phyloP scores from a whole-genome alignment of 2,797 vertebrate species.

The Phalloptychus januarius region DNA sequence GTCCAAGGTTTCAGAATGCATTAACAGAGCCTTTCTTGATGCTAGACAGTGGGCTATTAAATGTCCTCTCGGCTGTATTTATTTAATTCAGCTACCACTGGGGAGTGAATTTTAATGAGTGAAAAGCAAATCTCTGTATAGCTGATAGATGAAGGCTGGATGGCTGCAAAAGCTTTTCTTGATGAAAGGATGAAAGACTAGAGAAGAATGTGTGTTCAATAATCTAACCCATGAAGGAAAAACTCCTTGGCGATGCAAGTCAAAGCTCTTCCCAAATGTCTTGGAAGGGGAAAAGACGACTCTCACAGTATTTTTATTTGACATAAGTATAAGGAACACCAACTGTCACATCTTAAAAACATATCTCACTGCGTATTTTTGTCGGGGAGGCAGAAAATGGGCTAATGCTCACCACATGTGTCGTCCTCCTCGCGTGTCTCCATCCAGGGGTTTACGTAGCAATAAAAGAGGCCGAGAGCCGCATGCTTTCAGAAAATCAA shows the following conservation, averaged over 20 bases:
- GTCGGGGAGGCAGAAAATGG: slow-evolving; percentile 47
- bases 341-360: slow-evolving; percentile 60
- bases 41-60: slow-evolving; percentile 48
- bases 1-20: slow-evolving; percentile 63
- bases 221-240: slow-evolving; percentile 19
- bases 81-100: slow-evolving; percentile 44
- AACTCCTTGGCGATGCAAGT: slow-evolving; percentile 25
- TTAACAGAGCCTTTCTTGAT: slow-evolving; percentile 55
- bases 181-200: slow-evolving; percentile 38
- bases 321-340: slow-evolving; percentile 35
- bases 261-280: slow-evolving; percentile 34
- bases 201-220: slow-evolving; percentile 43
- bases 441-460: slow-evolving; percentile 67
- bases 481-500: slow-evolving; percentile 59
- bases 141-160: slow-evolving; percentile 57
- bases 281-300: slow-evolving; percentile 26
- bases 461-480: slow-evolving; percentile 66
- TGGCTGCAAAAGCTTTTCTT: slow-evolving; percentile 36
- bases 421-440: slow-evolving; percentile 46
- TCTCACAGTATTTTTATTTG: slow-evolving; percentile 38
- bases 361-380: slow-evolving; percentile 58
- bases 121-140: slow-evolving; percentile 48
- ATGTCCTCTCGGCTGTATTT: slow-evolving; percentile 39
- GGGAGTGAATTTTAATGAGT: slow-evolving; percentile 47
- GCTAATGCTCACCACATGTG: slow-evolving; percentile 76